These are phyloP conservation scores for Dicranocentrus wangi DNA, from an alignment of 2,888 invertebrate species.

Conservation along the genomic window DNA sequence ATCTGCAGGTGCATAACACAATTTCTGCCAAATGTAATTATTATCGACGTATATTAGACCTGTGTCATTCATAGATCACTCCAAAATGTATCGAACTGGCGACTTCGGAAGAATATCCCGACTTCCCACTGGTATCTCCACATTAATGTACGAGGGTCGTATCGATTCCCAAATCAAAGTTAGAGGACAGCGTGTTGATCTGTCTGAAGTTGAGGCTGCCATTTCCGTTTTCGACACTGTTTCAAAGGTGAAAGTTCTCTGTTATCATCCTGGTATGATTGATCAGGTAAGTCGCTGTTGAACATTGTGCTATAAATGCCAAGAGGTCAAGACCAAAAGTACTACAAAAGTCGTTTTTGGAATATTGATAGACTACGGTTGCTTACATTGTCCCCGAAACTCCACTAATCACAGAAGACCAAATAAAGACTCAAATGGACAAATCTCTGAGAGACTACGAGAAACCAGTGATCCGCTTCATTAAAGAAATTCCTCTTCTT, in stretches of 20 bases:
- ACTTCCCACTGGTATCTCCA: constrained; percentile 45
- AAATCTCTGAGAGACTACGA: constrained; percentile 66
- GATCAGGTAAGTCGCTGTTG: constrained; percentile 76
- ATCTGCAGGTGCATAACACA: constrained; percentile 29
- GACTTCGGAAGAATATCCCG: constrained; percentile 68
- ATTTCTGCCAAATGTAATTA: neutral
- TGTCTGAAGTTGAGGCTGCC: constrained; percentile 74
- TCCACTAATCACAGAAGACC: constrained; percentile 22
- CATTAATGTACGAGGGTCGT: constrained; percentile 65
- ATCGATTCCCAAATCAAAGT: constrained; percentile 82
- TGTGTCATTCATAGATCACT: constrained; percentile 80
- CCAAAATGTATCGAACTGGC: constrained; percentile 66
- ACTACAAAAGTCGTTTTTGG: too few relatives aligned
- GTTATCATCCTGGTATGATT: constrained; percentile 84
- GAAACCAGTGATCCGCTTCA: constrained; percentile 69
- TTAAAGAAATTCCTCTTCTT: constrained; percentile 85
- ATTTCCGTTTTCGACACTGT: constrained; percentile 80
- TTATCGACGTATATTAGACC: neutral
- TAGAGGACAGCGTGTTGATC: constrained; percentile 84
- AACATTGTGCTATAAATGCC: constrained; percentile 3
- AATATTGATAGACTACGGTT: constrained; percentile 48
- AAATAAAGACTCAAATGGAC: constrained; percentile 30
- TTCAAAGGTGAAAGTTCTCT: constrained; percentile 86
- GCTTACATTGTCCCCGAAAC: constrained; percentile 66
- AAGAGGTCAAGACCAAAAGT: constrained; percentile 12